These are phyloP conservation scores for Suricata suricatta DNA, from an alignment of 2,113 vertebrate genomes.

Conservation along the genomic window DNA sequence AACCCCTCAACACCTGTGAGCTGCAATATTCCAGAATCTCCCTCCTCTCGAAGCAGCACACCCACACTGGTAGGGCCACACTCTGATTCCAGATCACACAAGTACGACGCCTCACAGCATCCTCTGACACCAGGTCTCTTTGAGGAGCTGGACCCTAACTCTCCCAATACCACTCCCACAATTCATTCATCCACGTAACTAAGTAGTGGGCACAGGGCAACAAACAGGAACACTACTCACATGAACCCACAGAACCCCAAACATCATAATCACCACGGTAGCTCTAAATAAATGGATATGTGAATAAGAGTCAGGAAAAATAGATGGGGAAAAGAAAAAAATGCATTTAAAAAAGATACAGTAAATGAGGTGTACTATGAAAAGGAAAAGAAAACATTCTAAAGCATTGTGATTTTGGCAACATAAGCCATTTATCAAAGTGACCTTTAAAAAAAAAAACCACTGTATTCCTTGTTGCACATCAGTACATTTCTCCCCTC, in stretches of 20 bases:
- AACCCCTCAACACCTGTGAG: background rate
- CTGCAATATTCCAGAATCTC: background rate
- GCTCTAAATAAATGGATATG: background rate
- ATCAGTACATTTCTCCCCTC: background rate
- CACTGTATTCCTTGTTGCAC: background rate
- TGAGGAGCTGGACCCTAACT: background rate
- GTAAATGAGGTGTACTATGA: background rate
- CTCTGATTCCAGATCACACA: background rate
- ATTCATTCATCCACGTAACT: background rate
- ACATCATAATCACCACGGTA: background rate
- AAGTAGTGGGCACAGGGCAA: background rate
- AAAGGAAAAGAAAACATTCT: slow-evolving; percentile 15
- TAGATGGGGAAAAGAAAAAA: background rate
- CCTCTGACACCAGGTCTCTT: background rate
- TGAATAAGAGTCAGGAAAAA: background rate
- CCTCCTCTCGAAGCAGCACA: background rate
- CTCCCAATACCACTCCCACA: background rate
- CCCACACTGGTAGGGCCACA: background rate
- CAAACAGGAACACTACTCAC: background rate
- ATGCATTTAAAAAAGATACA: background rate
- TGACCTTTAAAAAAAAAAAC: background rate
- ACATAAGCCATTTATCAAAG: slow-evolving; percentile 23
- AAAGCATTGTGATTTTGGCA: slow-evolving; percentile 36
- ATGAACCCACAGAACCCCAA: background rate
- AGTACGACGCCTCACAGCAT: background rate